These are phyloP conservation scores for Spatulosminthurus flaviceps DNA, from an alignment of 2,888 invertebrate genomes.

Conservation along the genomic window DNA sequence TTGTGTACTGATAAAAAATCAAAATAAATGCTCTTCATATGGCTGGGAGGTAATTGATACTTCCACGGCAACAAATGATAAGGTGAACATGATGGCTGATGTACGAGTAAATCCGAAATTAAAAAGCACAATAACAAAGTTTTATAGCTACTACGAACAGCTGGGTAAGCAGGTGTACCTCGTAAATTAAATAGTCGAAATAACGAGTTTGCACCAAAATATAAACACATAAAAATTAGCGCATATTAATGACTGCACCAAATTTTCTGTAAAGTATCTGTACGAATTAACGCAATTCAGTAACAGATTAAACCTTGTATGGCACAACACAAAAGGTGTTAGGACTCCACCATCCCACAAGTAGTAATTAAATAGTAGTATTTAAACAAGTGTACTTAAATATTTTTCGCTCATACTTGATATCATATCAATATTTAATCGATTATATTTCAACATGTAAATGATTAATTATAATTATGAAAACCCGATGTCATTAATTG, in stretches of 20 bases:
- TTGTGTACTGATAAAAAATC: no score
- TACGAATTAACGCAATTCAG: neutral
- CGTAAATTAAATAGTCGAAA: no score
- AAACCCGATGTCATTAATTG: neutral
- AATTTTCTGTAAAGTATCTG: neutral
- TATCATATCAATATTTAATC: no score
- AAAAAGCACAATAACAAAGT: no score
- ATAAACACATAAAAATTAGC: neutral
- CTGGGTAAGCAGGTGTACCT: no score
- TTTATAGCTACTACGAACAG: no score
- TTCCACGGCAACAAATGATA: no score
- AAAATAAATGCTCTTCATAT: no score
- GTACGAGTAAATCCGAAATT: no score
- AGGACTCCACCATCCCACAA: neutral
- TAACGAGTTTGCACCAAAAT: neutral
- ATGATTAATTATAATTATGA: neutral
- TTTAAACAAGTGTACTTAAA: neutral
- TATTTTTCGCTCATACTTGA: no score
- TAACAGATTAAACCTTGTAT: neutral
- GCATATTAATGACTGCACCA: neutral
- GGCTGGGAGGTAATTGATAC: no score
- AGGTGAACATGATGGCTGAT: no score
- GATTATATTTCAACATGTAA: neutral
- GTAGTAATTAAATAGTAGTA: neutral
- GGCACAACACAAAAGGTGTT: constrained; percentile 15